Evolutionary conservation across 2,888 invertebrate species (phyloP).

Genomic region (Caenorhabditis sp.): DNA sequence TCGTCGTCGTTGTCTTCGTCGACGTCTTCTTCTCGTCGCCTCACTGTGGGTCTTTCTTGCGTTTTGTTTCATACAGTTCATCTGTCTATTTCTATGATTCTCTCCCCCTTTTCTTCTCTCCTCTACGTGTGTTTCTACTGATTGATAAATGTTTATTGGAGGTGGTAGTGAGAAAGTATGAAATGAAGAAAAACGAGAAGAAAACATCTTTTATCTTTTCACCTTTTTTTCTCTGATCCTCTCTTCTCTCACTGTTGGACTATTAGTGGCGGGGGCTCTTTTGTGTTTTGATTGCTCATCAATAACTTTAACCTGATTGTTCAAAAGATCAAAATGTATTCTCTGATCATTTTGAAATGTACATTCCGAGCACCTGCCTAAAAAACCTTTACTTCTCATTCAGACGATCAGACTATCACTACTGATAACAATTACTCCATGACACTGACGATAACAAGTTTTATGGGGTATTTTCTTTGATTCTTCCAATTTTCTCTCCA

Average conservation of each 20-base stretch:
- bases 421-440: background rate
- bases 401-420: background rate
- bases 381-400: background rate
- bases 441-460: background rate
- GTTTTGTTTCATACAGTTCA: constrained; percentile 51
- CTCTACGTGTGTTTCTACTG: constrained; percentile 28
- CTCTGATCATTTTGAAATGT: background rate
- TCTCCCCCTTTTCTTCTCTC: background rate
- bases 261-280: background rate
- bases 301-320: background rate
- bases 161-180: constrained; percentile 30
- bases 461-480: background rate
- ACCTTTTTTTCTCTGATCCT: background rate
- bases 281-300: constrained; percentile 10
- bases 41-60: constrained; percentile 29
- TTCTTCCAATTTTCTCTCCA: too few species aligned
- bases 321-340: background rate
- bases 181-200: constrained; percentile 8
- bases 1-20: too few species aligned
- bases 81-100: constrained; percentile 18
- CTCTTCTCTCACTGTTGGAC: background rate
- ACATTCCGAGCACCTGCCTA: background rate
- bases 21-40: too few species aligned
- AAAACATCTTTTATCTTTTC: constrained; percentile 13
- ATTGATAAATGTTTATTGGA: constrained; percentile 58